Conservation (phyloP, 2,113 vertebrate species). For the Rhineura floridana region DNA sequence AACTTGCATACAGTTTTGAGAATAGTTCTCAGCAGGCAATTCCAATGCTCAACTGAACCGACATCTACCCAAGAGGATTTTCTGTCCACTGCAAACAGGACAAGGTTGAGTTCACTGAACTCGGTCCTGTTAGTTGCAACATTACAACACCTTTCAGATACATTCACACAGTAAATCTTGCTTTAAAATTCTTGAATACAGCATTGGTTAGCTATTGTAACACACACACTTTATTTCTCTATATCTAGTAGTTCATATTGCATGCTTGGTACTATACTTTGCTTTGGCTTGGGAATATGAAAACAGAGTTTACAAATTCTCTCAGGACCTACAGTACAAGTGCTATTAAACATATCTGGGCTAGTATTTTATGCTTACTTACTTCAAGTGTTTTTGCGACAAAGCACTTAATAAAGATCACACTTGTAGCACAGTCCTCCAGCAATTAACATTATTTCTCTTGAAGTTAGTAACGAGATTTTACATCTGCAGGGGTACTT, state of each 20-base stretch:
- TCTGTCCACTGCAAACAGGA: neutral
- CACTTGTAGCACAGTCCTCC: neutral
- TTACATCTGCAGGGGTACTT: neutral
- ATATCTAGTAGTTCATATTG: too few relatives aligned
- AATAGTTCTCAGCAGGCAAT: neutral
- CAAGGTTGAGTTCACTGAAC: neutral
- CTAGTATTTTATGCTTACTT: neutral
- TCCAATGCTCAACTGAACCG: neutral
- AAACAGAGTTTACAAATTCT: neutral
- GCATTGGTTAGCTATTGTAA: too few relatives aligned
- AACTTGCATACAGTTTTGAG: neutral
- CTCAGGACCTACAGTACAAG: neutral
- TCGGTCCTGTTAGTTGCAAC: neutral
- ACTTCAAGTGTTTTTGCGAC: neutral
- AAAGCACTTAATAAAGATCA: neutral
- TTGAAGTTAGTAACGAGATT: neutral
- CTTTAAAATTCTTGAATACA: neutral
- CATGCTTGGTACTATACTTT: neutral
- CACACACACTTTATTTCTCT: too few relatives aligned
- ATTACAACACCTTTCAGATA: neutral
- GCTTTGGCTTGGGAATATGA: neutral
- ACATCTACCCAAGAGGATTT: neutral
- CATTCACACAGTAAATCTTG: neutral
- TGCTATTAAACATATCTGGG: neutral
- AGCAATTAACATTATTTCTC: neutral